These are phyloP conservation scores for Pomatostomus ruficeps DNA, from an alignment of 2,113 vertebrate species.

Conservation along the genomic window DNA sequence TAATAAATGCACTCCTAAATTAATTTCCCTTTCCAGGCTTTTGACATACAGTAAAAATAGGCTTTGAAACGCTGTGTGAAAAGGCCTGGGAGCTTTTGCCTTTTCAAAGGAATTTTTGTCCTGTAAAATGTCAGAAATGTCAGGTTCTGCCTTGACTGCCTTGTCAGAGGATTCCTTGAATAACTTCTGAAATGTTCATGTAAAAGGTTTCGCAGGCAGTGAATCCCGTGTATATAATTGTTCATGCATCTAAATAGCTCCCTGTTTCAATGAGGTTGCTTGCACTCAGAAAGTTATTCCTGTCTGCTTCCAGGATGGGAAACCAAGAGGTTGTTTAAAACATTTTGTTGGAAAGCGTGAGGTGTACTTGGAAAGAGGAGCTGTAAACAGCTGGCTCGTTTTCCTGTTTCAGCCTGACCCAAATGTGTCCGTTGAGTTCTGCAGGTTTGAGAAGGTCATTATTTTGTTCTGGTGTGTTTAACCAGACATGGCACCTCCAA, in stretches of 20 bases:
- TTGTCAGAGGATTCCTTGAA: not conserved
- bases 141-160: not conserved
- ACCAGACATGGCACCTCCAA: not conserved
- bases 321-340: not conserved
- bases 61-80: not conserved
- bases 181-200: not conserved
- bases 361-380: not conserved
- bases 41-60: not conserved
- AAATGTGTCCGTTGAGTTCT: not conserved
- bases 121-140: not conserved
- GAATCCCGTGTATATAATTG: not conserved
- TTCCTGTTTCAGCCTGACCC: not conserved
- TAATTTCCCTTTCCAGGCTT: not conserved
- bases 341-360: not conserved
- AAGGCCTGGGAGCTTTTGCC: not conserved
- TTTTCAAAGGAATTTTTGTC: constrained; percentile 1
- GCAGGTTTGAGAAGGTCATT: not conserved
- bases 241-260: not conserved
- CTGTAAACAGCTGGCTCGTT: not conserved
- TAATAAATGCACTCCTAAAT: not conserved
- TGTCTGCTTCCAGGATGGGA: not conserved
- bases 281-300: not conserved
- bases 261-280: not conserved
- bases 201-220: not conserved
- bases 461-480: not conserved